phyloP scores from a whole-genome alignment of 2,113 vertebrate species.

The Pleuronectes platessa region DNA sequence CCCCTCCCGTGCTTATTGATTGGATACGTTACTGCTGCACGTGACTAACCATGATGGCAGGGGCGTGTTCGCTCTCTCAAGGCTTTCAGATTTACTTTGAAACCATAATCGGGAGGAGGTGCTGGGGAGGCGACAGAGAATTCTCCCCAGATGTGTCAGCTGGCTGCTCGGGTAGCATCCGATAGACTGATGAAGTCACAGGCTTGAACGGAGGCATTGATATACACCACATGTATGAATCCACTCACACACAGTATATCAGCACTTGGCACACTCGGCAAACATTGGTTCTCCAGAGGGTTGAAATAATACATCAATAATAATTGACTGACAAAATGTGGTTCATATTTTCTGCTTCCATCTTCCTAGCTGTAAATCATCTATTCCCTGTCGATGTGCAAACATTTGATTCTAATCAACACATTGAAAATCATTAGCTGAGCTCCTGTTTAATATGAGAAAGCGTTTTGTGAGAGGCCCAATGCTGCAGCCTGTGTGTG shows the following conservation, averaged over 20 bases:
- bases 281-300: background rate
- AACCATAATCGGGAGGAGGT: background rate
- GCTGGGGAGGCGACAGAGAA: background rate
- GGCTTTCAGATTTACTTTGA: background rate
- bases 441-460: too few relatives aligned
- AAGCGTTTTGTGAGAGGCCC: background rate
- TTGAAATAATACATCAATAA: background rate
- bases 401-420: too few relatives aligned
- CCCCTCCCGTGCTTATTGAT: constrained; percentile 43
- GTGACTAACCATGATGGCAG: constrained; percentile 23
- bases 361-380: background rate
- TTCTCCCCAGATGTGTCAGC: background rate
- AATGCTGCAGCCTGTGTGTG: background rate
- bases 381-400: too few relatives aligned
- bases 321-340: background rate
- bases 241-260: too few relatives aligned
- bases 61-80: background rate
- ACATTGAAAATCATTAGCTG: too few relatives aligned
- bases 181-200: background rate
- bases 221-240: background rate
- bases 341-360: background rate
- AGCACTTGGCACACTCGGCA: background rate
- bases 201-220: background rate
- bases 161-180: background rate
- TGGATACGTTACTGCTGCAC: constrained; percentile 11